Evolutionary conservation across 2,113 vertebrate genomes (phyloP), one percentile per base, ranked within the genome.

Genomic region (Prochilodus magdalenae): DNA sequence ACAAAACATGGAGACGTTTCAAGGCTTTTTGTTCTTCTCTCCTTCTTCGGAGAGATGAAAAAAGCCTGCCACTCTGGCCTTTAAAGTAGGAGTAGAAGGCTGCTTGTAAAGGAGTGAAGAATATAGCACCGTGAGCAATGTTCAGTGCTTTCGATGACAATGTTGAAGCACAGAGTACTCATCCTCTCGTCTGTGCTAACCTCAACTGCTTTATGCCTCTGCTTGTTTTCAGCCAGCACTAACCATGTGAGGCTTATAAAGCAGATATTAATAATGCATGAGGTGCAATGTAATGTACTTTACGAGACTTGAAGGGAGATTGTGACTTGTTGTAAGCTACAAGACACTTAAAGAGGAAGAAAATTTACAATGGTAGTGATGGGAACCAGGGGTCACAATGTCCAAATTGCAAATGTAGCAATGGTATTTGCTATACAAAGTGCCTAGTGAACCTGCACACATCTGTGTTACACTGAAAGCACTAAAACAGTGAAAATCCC

Each of bases 21-120:
- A 73, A 30, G 55, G 63, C 70, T 75, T 63, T 69, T 85, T 79
- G 47, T 53, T 51, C 12, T 72, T 11, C 62, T 49, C 36, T 26
- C 24, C 15, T 67, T n/a, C 40, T 27, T 44, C 51, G 53, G 51
- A 30, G 51, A 66, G 63, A 59, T 66, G 75, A 47, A 71, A 57
- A 30, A 69, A 40, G 12, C 22, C 16, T 47, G 30, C 20, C 26
- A 44, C 36, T 59, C 33, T 24, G 49, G 14, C 22, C 55, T 81
- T 73, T 73, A 80, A 80, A 73, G 44, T 16, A 47, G 30, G 16
- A 26, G 4, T 49, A 51, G 62, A 30, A 53, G 20, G 40, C 40
- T 30, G 57, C 57, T 60, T 60, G 62, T 65, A 65, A 65, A 29
- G 27, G 62, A 60, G 57, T 26, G 57, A 60, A 13, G 57, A 60